phyloP scores from a whole-genome alignment of 2,797 vertebrate genomes.

The Limosa lapponica region DNA sequence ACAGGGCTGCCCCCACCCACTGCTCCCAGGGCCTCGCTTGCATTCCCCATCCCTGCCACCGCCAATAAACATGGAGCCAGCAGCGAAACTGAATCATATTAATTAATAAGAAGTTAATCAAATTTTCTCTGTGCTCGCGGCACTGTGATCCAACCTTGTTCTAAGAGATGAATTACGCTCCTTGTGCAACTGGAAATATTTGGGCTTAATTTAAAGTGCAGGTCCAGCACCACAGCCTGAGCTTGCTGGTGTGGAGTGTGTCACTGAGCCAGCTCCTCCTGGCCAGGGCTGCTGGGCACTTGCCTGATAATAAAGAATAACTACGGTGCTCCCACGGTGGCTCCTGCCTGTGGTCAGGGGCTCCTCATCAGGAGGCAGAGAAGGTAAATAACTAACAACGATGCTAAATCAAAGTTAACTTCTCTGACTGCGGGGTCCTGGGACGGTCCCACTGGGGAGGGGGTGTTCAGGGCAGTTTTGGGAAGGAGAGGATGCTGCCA shows the following conservation, averaged over 20 bases:
- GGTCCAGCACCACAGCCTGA: rapidly evolving
- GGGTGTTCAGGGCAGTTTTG: rapidly evolving
- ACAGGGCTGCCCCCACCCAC: neutral
- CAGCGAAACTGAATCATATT: neutral
- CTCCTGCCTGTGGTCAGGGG: rapidly evolving
- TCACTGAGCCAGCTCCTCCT: rapidly evolving
- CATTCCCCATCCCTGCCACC: neutral
- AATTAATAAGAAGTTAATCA: neutral
- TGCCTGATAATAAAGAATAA: neutral
- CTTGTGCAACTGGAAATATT: neutral
- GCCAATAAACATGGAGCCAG: neutral
- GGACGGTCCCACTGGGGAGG: neutral
- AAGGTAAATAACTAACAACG: neutral
- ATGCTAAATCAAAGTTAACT: rapidly evolving
- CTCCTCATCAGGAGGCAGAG: neutral
- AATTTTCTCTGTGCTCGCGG: neutral
- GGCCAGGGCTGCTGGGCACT: rapidly evolving
- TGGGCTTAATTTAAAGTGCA: rapidly evolving
- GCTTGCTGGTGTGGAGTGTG: rapidly evolving
- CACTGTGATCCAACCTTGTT: neutral
- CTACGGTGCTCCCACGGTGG: rapidly evolving
- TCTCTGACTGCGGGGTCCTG: neutral
- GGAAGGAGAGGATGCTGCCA: neutral
- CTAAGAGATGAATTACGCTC: neutral
- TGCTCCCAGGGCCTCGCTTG: neutral